These are phyloP conservation scores for Sphaerodactylus townsendi DNA, from an alignment of 2,113 vertebrate genomes.

Conservation along the genomic window DNA sequence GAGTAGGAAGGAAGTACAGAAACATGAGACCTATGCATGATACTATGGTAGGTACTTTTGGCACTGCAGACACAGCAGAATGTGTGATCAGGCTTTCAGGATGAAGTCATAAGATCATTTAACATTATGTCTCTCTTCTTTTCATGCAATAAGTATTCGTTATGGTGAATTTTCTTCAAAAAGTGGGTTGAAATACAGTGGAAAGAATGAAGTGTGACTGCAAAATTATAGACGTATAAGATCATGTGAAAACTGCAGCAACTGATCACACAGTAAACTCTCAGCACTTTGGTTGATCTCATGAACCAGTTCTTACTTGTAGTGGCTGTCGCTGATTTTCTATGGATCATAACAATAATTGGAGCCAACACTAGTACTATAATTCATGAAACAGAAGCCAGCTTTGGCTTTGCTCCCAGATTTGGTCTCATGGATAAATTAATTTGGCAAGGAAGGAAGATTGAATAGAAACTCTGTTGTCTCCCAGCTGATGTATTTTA, in stretches of 20 bases:
- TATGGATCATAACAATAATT: slow-evolving; percentile 14
- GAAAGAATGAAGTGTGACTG: neutral
- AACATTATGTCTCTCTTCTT: neutral
- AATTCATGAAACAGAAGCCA: slow-evolving; percentile 16
- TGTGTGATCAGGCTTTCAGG: neutral
- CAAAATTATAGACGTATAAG: neutral
- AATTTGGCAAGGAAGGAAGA: neutral
- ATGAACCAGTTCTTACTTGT: neutral
- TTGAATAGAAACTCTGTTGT: neutral
- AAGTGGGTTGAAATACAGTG: neutral
- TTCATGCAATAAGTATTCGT: neutral
- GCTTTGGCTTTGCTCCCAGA: neutral
- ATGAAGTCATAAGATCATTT: neutral
- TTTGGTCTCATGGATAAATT: neutral
- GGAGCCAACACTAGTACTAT: neutral
- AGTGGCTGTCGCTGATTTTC: slow-evolving; percentile 3
- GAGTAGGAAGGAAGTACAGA: neutral
- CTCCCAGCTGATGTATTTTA: neutral
- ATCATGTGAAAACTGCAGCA: neutral
- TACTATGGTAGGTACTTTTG: neutral
- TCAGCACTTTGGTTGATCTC: neutral
- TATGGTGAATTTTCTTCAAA: neutral
- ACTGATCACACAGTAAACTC: neutral
- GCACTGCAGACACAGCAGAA: neutral
- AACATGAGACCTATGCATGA: neutral